Percentiles rank a stretch among this genome's conserved stretches.
phyloP scores from a whole-genome alignment of 2,888 invertebrate species.

The Tetragnatha montana region DNA sequence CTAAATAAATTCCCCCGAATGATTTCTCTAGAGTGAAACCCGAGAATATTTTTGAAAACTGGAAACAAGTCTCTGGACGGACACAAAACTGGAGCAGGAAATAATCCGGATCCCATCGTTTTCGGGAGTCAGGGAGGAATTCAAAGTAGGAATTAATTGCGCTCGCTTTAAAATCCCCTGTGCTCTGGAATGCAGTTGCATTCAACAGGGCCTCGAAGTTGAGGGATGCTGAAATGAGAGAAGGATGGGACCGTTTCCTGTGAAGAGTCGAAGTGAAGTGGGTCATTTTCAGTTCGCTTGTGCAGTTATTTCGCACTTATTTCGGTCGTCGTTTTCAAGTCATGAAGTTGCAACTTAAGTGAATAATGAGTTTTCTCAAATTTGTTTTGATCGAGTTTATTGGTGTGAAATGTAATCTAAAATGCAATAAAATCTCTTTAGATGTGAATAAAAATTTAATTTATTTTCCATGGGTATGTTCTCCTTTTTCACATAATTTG shows the following conservation, averaged over 20 bases:
- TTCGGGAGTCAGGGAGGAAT: neutral
- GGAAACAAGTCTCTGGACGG: neutral
- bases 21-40: neutral
- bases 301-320: no score
- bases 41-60: neutral
- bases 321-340: no score
- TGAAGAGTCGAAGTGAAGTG: neutral
- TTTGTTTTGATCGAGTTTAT: no score
- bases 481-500: no score
- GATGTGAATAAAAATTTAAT: no score
- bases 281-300: neutral
- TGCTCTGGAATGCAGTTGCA: neutral
- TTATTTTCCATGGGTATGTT: no score
- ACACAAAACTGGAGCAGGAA: neutral
- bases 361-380: no score
- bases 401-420: no score
- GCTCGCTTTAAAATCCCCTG: neutral
- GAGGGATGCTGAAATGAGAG: neutral
- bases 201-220: neutral
- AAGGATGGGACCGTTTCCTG: neutral
- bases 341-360: no score
- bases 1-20: neutral
- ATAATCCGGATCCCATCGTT: neutral
- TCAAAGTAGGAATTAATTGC: neutral
- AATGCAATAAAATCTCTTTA: no score